These are phyloP conservation scores for Habroteleia sp. DNA, from an alignment of 2,888 invertebrate genomes.

Conservation along the genomic window DNA sequence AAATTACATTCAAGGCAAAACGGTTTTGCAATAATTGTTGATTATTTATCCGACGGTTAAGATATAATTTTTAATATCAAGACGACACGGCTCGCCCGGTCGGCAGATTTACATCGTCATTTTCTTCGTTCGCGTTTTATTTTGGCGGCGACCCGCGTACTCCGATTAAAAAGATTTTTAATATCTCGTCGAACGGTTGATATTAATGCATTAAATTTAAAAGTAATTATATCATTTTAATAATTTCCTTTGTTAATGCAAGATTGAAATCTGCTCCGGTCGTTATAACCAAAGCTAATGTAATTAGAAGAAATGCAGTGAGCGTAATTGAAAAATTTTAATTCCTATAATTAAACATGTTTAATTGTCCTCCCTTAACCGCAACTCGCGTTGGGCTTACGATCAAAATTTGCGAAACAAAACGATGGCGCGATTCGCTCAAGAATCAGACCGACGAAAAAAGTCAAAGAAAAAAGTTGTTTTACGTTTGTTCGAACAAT, in stretches of 20 bases:
- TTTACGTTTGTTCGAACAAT: too few species aligned
- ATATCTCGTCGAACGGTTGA: constrained; percentile 38
- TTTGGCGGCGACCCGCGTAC: constrained; percentile 26
- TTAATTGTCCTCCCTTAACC: constrained; percentile 42
- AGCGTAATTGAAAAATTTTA: constrained; percentile 54
- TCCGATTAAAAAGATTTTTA: constrained; percentile 46
- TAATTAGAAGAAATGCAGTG: constrained; percentile 54
- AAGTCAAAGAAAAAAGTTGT: constrained; percentile 4
- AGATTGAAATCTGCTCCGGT: constrained; percentile 50
- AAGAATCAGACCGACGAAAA: too few species aligned
- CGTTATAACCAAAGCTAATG: constrained; percentile 54
- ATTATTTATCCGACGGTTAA: constrained; percentile 57
- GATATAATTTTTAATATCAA: constrained; percentile 51
- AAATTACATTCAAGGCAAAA: constrained; percentile 47
- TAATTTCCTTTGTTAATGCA: constrained; percentile 48
- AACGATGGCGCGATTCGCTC: not conserved
- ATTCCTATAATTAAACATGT: constrained; percentile 54
- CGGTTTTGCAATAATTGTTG: constrained; percentile 56
- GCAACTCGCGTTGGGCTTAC: constrained; percentile 30
- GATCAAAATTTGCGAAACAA: constrained; percentile 46
- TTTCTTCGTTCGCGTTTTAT: constrained; percentile 47
- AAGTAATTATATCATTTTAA: constrained; percentile 56
- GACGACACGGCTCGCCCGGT: constrained; percentile 9
- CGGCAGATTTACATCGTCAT: constrained; percentile 36
- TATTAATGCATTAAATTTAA: constrained; percentile 46